These are phyloP conservation scores for Corynorhinus townsendii DNA, from an alignment of 2,113 vertebrate genomes.

Conservation along the genomic window DNA sequence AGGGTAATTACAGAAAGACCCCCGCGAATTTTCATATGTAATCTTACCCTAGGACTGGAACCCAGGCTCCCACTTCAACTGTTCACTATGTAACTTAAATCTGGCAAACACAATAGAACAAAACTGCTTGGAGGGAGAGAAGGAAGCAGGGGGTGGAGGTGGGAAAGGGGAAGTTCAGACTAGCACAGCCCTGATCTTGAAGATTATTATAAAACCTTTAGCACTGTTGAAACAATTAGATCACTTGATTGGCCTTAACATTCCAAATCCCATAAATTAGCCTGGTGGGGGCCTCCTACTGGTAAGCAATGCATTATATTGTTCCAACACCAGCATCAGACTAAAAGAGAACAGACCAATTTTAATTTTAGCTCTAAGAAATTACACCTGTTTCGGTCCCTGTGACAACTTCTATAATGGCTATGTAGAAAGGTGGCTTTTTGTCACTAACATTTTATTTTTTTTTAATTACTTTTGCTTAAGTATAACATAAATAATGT, in stretches of 20 bases:
- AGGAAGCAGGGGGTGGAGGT: neutral
- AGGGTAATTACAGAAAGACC: constrained; percentile 48
- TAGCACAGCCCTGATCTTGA: constrained; percentile 11
- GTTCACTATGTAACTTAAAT: neutral
- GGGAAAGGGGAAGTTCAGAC: neutral
- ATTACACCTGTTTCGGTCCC: constrained; percentile 22
- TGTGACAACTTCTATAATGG: neutral
- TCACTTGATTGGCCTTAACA: constrained; percentile 52
- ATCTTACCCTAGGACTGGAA: constrained; percentile 31
- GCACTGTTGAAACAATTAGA: constrained; percentile 54
- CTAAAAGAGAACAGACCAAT: neutral
- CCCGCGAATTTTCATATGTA: neutral
- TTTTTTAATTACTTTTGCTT: constrained; percentile 46
- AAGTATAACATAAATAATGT: constrained; percentile 1
- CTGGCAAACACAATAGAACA: constrained; percentile 38
- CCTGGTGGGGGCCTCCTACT: neutral
- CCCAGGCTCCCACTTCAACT: neutral
- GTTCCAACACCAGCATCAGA: constrained; percentile 28
- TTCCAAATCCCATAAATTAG: constrained; percentile 46
- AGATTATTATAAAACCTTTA: constrained; percentile 55
- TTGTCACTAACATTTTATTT: constrained; percentile 37
- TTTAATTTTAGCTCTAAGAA: constrained; percentile 58
- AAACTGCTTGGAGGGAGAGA: neutral
- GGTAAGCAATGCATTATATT: neutral
- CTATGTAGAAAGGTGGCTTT: constrained; percentile 6